These are phyloP conservation scores for Sycophila sp. DNA, from an alignment of 1,140 invertebrate genomes.

Conservation along the genomic window DNA sequence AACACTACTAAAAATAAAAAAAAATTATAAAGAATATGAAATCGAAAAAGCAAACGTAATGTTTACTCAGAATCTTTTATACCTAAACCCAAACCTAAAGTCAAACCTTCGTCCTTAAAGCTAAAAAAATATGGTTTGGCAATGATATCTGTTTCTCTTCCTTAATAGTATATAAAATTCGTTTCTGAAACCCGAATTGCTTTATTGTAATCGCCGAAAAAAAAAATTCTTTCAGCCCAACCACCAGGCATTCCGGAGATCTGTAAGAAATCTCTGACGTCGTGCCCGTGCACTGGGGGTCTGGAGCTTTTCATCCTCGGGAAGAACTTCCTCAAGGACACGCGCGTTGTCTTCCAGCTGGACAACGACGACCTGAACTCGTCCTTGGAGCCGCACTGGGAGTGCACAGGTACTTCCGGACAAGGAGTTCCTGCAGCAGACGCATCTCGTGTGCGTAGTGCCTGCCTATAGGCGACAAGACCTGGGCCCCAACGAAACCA, in stretches of 20 bases:
- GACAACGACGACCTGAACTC: slow-evolving; percentile 64
- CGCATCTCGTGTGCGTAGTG: slow-evolving; percentile 91
- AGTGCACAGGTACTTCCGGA: slow-evolving; percentile 81
- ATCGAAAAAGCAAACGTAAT: too few relatives aligned
- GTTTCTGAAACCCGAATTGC: too few relatives aligned
- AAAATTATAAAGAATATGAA: too few relatives aligned
- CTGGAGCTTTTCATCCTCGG: slow-evolving; percentile 94
- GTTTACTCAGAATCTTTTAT: too few relatives aligned
- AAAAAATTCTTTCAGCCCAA: slow-evolving; percentile 77
- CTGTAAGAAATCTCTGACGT: slow-evolving; percentile 88
- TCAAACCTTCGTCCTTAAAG: too few relatives aligned
- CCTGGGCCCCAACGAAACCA: slow-evolving; percentile 72
- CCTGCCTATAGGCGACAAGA: slow-evolving; percentile 77
- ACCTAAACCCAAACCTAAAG: too few relatives aligned
- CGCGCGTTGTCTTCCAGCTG: slow-evolving; percentile 86
- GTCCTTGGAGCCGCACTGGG: slow-evolving; percentile 72
- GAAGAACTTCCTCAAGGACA: slow-evolving; percentile 97
- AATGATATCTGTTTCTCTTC: too few relatives aligned
- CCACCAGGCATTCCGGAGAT: slow-evolving; percentile 96
- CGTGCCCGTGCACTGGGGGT: slow-evolving; percentile 82
- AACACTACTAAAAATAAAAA: too few relatives aligned
- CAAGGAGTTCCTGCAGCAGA: slow-evolving; percentile 87
- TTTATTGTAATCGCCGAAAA: too few relatives aligned
- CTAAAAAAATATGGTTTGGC: too few relatives aligned
- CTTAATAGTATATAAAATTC: too few relatives aligned